Conservation (phyloP, 1,140 invertebrate genomes). For the Condylostylus longicornis region DNA sequence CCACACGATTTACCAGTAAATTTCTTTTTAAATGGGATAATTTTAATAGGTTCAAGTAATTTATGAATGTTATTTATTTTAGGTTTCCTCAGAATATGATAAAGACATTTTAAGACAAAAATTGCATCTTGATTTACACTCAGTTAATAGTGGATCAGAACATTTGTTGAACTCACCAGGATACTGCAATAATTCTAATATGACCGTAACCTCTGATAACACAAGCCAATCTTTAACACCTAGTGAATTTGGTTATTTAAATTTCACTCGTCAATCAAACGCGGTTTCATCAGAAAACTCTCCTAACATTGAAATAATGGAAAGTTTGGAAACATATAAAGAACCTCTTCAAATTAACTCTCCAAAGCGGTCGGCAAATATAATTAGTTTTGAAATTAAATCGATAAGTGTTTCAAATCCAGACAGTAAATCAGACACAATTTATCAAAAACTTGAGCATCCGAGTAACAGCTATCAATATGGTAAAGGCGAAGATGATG, state of each 20-base stretch:
- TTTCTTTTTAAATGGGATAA: too few relatives aligned
- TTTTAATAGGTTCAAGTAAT: too few relatives aligned
- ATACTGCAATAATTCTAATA: constrained; percentile 31
- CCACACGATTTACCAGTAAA: too few relatives aligned
- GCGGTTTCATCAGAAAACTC: constrained; percentile 19
- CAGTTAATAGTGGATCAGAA: constrained; percentile 9
- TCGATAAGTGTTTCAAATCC: neutral
- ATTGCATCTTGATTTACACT: constrained; percentile 24
- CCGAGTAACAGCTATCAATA: too few relatives aligned
- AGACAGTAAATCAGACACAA: too few relatives aligned
- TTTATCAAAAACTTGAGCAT: neutral
- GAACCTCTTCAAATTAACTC: too few relatives aligned
- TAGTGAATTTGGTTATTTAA: constrained; percentile 30
- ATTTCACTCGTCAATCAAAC: constrained; percentile 26
- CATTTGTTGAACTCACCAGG: constrained; percentile 20
- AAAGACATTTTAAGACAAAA: constrained; percentile 28
- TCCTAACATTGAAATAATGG: constrained; percentile 1
- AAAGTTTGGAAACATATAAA: constrained; percentile 2
- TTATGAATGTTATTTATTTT: constrained; percentile 28
- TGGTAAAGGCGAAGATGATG: too few relatives aligned
- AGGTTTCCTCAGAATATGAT: constrained; percentile 24
- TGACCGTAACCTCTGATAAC: constrained; percentile 20
- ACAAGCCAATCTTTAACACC: constrained; percentile 33
- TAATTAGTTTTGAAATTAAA: neutral
- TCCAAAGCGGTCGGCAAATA: too few relatives aligned